Base-by-base conservation (phyloP, 1,140 invertebrate species). In the Drosophila tropicalis region DNA sequence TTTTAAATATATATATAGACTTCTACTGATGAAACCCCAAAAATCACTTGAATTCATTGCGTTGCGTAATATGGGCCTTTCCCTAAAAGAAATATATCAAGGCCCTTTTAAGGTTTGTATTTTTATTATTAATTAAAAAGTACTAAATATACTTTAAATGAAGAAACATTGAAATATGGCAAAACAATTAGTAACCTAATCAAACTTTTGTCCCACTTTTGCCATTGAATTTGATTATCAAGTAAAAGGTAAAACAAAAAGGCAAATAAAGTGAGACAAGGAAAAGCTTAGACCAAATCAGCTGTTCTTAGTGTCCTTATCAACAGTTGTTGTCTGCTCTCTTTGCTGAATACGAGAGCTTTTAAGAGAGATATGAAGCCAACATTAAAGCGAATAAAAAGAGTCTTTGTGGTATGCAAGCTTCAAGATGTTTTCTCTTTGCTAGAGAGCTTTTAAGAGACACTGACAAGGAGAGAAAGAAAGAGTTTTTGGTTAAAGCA, bases 291-390 rank as follows among this genome's bases (percentile, higher is more conserved):
- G 5, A 9, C 5, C 1, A 3, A 22, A 77, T 29, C 75, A 77
- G 75, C 74, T 77, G 75, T 41, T 77, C 29, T 2, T 1, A 15
- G 44, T 39, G 39, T 76, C 56, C 73, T 76, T 76, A 76, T 76
- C 73, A 76, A 10, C 19, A 76, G 73, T 73, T 76, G 76, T 56
- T 15, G 29, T 25, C 19, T 32, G 5, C 15, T 57, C 39, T 47
- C 58, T 25, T n/a, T 25, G 72, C 73, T 76, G 72, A 76, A 69
- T 76, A 12, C 1, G 4, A 39, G 10, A 58, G 56, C 56, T 58
- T 58, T 36, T 36, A 41, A 32, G 55, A 44, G 55, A 32, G 1
- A 12, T n/a, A 0, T 0, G 15, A 67, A 72, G 70, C 47, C 56
- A 44, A 25, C 15, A 1, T 9, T 5, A 12, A 39, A 40, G 60